These are phyloP conservation scores for Phyllostomus discolor DNA, from an alignment of 2,113 vertebrate genomes.

Conservation along the genomic window DNA sequence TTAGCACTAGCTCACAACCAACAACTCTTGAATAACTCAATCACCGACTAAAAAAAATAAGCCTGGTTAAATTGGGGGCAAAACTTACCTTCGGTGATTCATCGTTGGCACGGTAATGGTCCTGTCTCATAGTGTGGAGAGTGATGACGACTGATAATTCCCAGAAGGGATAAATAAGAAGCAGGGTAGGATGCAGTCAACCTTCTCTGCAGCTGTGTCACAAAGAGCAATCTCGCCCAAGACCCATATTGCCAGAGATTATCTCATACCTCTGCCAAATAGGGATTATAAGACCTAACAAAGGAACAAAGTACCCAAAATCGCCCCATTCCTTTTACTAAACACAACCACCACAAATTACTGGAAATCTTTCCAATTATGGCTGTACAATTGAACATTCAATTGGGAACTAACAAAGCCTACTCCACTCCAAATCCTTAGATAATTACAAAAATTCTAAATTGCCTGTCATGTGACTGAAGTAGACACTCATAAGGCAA, in stretches of 20 bases:
- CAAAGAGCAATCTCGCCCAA: neutral
- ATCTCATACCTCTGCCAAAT: constrained; percentile 29
- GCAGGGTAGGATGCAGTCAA: neutral
- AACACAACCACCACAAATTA: constrained; percentile 49
- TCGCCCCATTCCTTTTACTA: constrained; percentile 29
- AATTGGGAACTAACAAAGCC: constrained; percentile 21
- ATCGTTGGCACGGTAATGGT: neutral
- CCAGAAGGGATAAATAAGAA: neutral
- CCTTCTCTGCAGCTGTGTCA: neutral
- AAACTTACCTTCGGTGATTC: neutral
- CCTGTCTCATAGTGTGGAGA: neutral
- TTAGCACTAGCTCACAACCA: neutral
- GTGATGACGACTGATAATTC: neutral
- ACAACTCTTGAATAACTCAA: neutral
- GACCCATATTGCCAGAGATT: neutral
- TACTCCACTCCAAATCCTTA: constrained; percentile 46
- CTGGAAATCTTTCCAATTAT: constrained; percentile 56
- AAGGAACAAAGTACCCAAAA: constrained; percentile 46
- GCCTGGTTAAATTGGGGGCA: neutral
- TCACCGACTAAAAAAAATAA: neutral
- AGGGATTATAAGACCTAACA: neutral
- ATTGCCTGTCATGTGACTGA: constrained; percentile 23
- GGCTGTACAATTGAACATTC: constrained; percentile 50
- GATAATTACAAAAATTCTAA: constrained; percentile 53
- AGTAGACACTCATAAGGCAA: constrained; percentile 37